Base-by-base conservation (phyloP, 2,888 invertebrate genomes). In the Hermaeophaga mercurialis region DNA sequence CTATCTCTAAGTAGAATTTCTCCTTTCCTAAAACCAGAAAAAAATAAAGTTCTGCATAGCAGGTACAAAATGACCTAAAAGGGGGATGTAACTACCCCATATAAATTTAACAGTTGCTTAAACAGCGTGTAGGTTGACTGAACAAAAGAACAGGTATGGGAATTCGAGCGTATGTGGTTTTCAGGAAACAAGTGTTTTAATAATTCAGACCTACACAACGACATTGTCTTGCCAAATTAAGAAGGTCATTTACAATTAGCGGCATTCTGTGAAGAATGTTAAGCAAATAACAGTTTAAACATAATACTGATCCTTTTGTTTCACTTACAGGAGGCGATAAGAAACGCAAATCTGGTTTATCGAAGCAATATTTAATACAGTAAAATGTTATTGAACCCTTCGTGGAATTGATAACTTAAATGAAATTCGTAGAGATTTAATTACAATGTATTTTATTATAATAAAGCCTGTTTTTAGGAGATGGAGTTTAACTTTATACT, bases 201-300 rank as follows among this genome's bases (percentile, higher is more conserved):
- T 49, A 14, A 11, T 14, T 8, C 19, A 54, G 31, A 38, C 55
- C 56, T 50, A 56, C 56, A 50, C 56, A 34, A 45, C 45, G 56
- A 56, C 56, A 56, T 56, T 56, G 56, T 45, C 14, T 44, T 45
- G 11, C 56, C 45, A 50, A 56, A 50, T 50, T 31, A 50, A 56
- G 56, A 45, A 56, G 56, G 56, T 45, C 50, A 45, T 50, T 44
- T 50, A 36, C 38, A 52, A 52, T 52, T 52, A 52, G 52, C 43
- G 50, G 33, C 43, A 6, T 41, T 50, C 33, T 24, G 43, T 43
- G 4, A 43, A 14, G 24, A 52, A 52, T 44, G 44, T 17, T 17
- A 52, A 52, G 15, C 41, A 52, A 52, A 52, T 43, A 52, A 52
- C 43, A 43, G 52, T 52, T 52, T 43, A 43, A 43, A 19, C 4